phyloP scores from a whole-genome alignment of 2,797 vertebrate species.

The Ctenosaura bakeri region DNA sequence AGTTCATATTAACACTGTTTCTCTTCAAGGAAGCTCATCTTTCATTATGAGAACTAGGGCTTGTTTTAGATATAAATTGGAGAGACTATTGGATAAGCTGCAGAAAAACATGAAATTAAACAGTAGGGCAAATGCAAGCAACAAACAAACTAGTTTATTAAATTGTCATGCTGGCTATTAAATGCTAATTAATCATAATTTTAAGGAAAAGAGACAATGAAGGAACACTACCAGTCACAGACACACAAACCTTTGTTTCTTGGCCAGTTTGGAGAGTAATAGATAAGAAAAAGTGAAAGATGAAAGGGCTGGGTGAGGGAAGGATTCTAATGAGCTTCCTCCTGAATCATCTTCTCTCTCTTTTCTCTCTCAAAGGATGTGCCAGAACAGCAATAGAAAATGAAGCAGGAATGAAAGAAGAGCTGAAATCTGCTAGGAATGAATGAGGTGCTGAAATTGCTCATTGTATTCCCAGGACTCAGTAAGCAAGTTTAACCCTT shows the following conservation, averaged over 20 bases:
- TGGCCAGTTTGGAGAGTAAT: slow-evolving; percentile 14
- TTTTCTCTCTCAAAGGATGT: slow-evolving; percentile 34
- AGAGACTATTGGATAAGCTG: background rate
- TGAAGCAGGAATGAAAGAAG: slow-evolving; percentile 4
- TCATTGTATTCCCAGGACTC: slow-evolving; percentile 18
- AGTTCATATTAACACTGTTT: background rate
- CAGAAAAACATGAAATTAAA: background rate
- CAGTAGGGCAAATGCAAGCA: background rate
- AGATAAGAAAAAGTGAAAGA: slow-evolving; percentile 19
- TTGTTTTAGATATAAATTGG: background rate
- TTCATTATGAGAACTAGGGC: background rate
- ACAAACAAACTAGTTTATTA: background rate
- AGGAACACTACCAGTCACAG: background rate
- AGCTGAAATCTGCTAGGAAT: slow-evolving; percentile 24
- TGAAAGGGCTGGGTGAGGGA: slow-evolving; percentile 19
- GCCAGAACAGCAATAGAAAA: slow-evolving; percentile 19
- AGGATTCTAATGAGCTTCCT: slow-evolving; percentile 36
- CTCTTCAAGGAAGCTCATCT: background rate
- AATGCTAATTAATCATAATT: slow-evolving; percentile 18
- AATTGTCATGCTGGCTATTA: background rate
- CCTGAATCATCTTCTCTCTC: slow-evolving; percentile 32
- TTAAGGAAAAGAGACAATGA: background rate
- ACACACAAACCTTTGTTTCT: slow-evolving; percentile 16
- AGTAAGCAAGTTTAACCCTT: slow-evolving; percentile 40
- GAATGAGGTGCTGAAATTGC: background rate